These are phyloP conservation scores for Hassar affinis DNA, from an alignment of 2,113 vertebrate genomes.

Conservation along the genomic window DNA sequence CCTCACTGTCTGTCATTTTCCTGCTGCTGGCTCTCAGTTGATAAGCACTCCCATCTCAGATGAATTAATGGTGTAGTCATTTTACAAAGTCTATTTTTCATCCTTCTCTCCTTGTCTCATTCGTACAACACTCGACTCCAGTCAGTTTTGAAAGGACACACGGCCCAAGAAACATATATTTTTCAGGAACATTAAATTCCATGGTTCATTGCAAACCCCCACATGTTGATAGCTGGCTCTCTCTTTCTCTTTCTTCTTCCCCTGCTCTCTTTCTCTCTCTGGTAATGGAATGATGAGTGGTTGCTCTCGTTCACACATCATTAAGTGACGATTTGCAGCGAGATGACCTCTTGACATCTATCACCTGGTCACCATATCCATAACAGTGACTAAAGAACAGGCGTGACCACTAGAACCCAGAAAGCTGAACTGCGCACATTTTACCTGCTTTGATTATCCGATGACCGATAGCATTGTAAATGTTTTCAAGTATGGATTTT, in stretches of 20 bases:
- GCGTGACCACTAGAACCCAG: slow-evolving; percentile 1
- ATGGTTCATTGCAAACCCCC: slow-evolving; percentile 43
- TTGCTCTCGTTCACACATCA: slow-evolving; percentile 49
- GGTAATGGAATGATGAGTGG: slow-evolving; percentile 39
- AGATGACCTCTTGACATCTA: slow-evolving; percentile 52
- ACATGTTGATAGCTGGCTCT: slow-evolving; percentile 40
- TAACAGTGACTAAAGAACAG: slow-evolving; percentile 44
- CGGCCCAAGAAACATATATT: slow-evolving; percentile 35
- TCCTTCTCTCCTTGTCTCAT: slow-evolving; percentile 14
- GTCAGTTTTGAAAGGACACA: slow-evolving; percentile 17
- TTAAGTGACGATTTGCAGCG: slow-evolving; percentile 45
- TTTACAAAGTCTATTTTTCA: slow-evolving; percentile 29
- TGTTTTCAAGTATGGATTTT: slow-evolving; percentile 48
- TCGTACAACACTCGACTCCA: slow-evolving; percentile 1
- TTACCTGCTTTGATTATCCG: slow-evolving; percentile 36
- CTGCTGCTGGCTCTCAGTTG: slow-evolving; percentile 25
- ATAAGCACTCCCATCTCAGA: slow-evolving; percentile 31
- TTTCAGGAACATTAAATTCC: slow-evolving; percentile 48
- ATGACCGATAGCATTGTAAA: slow-evolving; percentile 34
- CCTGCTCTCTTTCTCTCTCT: neutral
- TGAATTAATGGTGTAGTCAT: slow-evolving; percentile 33
- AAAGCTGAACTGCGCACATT: slow-evolving; percentile 27
- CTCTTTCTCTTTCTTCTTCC: neutral
- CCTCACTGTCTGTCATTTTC: slow-evolving; percentile 23
- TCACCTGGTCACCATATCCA: slow-evolving; percentile 48